Base-by-base conservation (phyloP, 2,888 invertebrate genomes). In the Tenthredo scrophulariae region DNA sequence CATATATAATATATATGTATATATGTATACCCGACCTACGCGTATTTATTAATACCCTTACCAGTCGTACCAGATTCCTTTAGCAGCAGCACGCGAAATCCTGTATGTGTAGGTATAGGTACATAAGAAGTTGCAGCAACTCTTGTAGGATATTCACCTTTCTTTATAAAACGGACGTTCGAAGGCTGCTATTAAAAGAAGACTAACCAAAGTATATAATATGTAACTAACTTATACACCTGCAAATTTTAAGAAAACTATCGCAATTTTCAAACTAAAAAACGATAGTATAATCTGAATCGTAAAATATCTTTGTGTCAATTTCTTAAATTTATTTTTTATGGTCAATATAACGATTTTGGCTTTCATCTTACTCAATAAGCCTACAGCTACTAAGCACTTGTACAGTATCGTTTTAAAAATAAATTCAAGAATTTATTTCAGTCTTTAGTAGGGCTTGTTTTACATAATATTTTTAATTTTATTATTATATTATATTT, bases 341-440 rank as follows among this genome's bases (percentile, higher is more conserved):
- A 33, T 18, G 40, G n/a, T 70, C 70, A 70, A 70, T 33, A 70
- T 33, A 75, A 75, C 75, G 9, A 46, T 75, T 75, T 75, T 29
- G 46, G 75, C 75, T 75, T 75, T 46, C 43, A 46, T 46, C 75
- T 75, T 75, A 62, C 26, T 26, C 22, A 10, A 26, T 10, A 62
- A 26, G 62, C 22, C 22, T 62, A 22, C 26, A 62, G 18, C 18
- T 54, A 54, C 33, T 29, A 46, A 46, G 54, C 77, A 77, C 77
- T 77, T 77, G 77, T 77, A 77, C 29, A 29, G 50, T 54, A 77
- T 77, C 77, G 77, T 54, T 77, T 77, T 54, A 54, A 77, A 50
- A 50, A 77, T 50, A 54, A 29, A 22, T 75, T 75, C 70, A 18
- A 70, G 70, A 26, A 70, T 37, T 70, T n/a, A 70, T 33, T n/a